Base-by-base conservation (phyloP, 1,140 invertebrate genomes). In the Ceratosolen fusciceps region DNA sequence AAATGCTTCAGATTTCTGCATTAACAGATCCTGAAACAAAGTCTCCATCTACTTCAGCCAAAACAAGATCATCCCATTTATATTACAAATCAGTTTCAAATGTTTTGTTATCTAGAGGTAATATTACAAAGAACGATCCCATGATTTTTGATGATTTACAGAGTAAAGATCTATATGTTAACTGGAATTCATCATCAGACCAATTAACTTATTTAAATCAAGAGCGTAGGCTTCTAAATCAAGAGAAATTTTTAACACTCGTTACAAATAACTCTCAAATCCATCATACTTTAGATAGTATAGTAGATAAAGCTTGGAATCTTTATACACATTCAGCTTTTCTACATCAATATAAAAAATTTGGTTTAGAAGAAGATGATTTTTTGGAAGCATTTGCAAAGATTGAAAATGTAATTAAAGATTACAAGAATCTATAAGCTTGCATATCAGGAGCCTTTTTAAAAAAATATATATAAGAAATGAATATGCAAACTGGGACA, bases 341-440 rank as follows among this genome's bases (percentile, higher is more conserved):
- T 83, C 82, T 92, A 47, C 91, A 92, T 86, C 91, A 91, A 60
- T 92, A 92, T 80, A 87, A 88, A 79, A 90, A 90, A 79, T 91
- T 87, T 83, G 89, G 88, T 24, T 80, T 92, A 19, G 87, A 89
- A 73, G 90, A 92, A 10, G 85, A 90, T 47, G 88, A 91, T 67
- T 92, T 92, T 84, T 77, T 88, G 62, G 83, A 88, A 77, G 87
- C 90, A 47, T 92, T 92, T 83, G 87, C 89, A 37, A 89, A 88
- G 82, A 75, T 91, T 72, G 91, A 92, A 83, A 89, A 87, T 79
- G 83, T 91, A 43, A 82, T 91, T 49, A 87, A 90, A 79, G 81
- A 84, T 49, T 92, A 92, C 76, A 90, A 88, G 79, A 77, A 12
- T 26, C 34, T 81, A 24, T 77, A 12, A 80, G 19, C 24, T 68